Percentiles rank a stretch among this genome's conserved stretches.
phyloP scores from a whole-genome alignment of 2,888 invertebrate genomes.

The Platerodrilus igneus region DNA sequence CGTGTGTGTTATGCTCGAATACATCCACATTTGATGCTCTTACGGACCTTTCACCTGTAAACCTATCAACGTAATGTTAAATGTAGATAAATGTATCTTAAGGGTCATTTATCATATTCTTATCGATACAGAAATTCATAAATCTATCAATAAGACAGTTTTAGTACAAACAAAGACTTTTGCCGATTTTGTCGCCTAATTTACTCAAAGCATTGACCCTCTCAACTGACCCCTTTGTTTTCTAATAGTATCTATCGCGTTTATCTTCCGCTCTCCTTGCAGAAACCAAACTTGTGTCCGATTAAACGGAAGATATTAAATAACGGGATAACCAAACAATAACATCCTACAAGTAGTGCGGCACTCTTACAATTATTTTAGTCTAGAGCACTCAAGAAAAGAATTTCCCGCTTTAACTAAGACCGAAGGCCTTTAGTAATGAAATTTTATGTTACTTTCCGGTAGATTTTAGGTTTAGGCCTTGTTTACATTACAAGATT shows the following conservation, averaged over 20 bases:
- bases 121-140: too few relatives aligned
- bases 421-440: constrained; percentile 8
- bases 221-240: constrained; percentile 16
- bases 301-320: constrained; percentile 33
- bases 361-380: constrained; percentile 19
- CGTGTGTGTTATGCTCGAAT: too few relatives aligned
- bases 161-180: too few relatives aligned
- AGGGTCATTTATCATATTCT: too few relatives aligned
- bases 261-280: constrained; percentile 30
- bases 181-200: too few relatives aligned
- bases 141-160: too few relatives aligned
- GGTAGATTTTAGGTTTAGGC: constrained; percentile 13
- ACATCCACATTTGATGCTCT: too few relatives aligned
- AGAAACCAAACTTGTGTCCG: constrained; percentile 30
- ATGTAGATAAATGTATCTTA: too few relatives aligned
- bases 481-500: constrained; percentile 20
- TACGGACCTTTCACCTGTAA: too few relatives aligned
- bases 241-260: constrained; percentile 18
- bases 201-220: too few relatives aligned
- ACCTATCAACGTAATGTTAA: too few relatives aligned
- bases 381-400: constrained; percentile 22
- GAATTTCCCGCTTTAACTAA: constrained; percentile 18
- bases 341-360: constrained; percentile 21
- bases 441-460: constrained; percentile 21
- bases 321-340: constrained; percentile 31